Percentiles rank a stretch among this genome's conserved stretches.
Evolutionary conservation across 1,140 invertebrate genomes (phyloP).

Genomic region (Ceratoteleas bidentatus): DNA sequence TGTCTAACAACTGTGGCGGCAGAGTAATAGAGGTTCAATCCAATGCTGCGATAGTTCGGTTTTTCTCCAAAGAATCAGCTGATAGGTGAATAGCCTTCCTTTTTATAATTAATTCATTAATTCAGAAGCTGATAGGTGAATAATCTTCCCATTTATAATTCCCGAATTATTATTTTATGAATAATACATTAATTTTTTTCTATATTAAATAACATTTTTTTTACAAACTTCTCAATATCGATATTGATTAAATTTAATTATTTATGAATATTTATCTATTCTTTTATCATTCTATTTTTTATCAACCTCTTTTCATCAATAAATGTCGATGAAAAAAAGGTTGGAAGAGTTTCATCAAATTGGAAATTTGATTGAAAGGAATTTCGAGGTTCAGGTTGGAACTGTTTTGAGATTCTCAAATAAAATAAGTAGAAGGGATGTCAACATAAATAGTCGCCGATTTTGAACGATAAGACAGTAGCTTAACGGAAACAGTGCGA

Average conservation of each 20-base stretch:
- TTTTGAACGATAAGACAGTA: constrained; percentile 62
- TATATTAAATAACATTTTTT: too few species aligned
- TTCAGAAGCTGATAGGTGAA: constrained; percentile 86
- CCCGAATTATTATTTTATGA: too few species aligned
- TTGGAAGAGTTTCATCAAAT: background rate
- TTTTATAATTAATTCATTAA: constrained; percentile 1
- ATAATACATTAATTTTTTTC: too few species aligned
- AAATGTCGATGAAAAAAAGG: background rate
- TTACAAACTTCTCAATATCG: too few species aligned
- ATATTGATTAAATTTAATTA: too few species aligned
- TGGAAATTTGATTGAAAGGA: background rate
- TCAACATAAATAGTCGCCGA: constrained; percentile 72
- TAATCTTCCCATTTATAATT: constrained; percentile 2
- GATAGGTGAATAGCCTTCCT: constrained; percentile 84
- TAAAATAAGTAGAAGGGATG: constrained; percentile 61
- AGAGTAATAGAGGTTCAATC: constrained; percentile 85
- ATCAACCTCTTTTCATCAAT: too few species aligned
- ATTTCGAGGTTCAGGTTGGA: too few species aligned
- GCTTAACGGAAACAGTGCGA: constrained; percentile 67
- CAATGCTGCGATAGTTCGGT: constrained; percentile 86
- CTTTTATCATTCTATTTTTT: too few species aligned
- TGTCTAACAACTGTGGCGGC: constrained; percentile 92
- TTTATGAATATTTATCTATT: too few species aligned
- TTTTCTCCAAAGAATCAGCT: constrained; percentile 87
- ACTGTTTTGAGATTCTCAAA: background rate